A percentile compares a stretch with the other conserved stretches of the same genome.
phyloP scores from a whole-genome alignment of 2,888 invertebrate species.

The Pristionchus mayeri region DNA sequence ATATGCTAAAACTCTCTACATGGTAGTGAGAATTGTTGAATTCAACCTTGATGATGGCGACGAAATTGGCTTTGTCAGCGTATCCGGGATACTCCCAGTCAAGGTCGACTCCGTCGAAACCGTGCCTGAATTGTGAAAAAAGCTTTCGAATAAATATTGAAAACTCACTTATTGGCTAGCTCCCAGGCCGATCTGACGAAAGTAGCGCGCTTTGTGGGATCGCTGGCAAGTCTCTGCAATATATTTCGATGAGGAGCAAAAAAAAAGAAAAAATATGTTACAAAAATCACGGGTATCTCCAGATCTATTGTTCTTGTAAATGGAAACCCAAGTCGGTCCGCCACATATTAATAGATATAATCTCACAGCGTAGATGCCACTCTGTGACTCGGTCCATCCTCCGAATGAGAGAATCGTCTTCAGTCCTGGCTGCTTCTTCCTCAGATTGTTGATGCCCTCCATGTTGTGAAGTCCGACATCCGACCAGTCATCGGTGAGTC shows the following conservation, averaged over 20 bases:
- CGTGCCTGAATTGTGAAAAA: constrained; percentile 50
- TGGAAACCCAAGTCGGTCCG: not conserved
- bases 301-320: not conserved
- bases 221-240: not conserved
- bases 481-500: constrained; percentile 13
- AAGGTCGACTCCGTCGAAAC: constrained; percentile 72
- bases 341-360: not conserved
- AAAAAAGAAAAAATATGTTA: not conserved
- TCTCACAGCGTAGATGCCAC: constrained; percentile 10
- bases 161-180: constrained; percentile 2
- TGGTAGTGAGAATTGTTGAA: too few relatives aligned
- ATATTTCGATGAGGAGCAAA: too few relatives aligned
- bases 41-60: constrained; percentile 50
- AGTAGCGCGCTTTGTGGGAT: constrained; percentile 5
- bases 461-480: constrained; percentile 26
- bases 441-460: constrained; percentile 87
- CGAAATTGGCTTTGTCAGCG: constrained; percentile 68
- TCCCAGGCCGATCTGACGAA: constrained; percentile 36
- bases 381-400: constrained; percentile 85
- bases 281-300: not conserved
- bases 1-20: too few relatives aligned
- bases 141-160: too few relatives aligned
- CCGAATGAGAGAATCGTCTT: constrained; percentile 91
- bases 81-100: constrained; percentile 76
- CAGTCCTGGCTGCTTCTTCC: constrained; percentile 89